Percentiles rank a stretch among this genome's conserved stretches.
These are phyloP conservation scores for Ips typographus DNA, from an alignment of 1,140 invertebrate species.

Conservation along the genomic window DNA sequence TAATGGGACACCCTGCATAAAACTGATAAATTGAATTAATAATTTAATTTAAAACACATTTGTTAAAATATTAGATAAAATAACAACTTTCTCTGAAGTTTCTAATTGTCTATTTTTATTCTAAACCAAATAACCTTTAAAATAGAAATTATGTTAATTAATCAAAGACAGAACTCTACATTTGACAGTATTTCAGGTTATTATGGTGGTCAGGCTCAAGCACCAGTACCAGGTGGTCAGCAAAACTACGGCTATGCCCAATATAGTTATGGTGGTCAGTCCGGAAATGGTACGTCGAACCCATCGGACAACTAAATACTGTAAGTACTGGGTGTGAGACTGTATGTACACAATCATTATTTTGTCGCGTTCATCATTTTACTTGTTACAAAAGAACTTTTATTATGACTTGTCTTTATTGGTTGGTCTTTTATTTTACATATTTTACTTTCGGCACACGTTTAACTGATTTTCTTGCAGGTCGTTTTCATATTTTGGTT, in stretches of 20 bases:
- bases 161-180: no score
- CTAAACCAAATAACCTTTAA: no score
- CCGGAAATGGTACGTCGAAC: slow-evolving; percentile 14
- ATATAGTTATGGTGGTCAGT: slow-evolving; percentile 46
- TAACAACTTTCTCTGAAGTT: no score
- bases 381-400: background rate
- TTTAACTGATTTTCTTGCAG: background rate
- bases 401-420: background rate
- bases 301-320: slow-evolving; percentile 25
- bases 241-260: slow-evolving; percentile 46
- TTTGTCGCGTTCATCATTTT: no score
- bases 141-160: no score
- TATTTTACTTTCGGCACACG: background rate
- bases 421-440: background rate
- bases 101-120: no score
- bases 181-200: slow-evolving; percentile 34
- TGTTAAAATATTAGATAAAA: no score
- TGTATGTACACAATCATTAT: no score
- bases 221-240: slow-evolving; percentile 42
- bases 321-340: slow-evolving; percentile 2
- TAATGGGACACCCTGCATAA: no score
- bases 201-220: slow-evolving; percentile 47
- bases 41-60: no score
- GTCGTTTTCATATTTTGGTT: slow-evolving; percentile 1
- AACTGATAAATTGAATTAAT: no score